These are phyloP conservation scores for Cyanistes caeruleus DNA, from an alignment of 2,113 vertebrate species.

Conservation along the genomic window DNA sequence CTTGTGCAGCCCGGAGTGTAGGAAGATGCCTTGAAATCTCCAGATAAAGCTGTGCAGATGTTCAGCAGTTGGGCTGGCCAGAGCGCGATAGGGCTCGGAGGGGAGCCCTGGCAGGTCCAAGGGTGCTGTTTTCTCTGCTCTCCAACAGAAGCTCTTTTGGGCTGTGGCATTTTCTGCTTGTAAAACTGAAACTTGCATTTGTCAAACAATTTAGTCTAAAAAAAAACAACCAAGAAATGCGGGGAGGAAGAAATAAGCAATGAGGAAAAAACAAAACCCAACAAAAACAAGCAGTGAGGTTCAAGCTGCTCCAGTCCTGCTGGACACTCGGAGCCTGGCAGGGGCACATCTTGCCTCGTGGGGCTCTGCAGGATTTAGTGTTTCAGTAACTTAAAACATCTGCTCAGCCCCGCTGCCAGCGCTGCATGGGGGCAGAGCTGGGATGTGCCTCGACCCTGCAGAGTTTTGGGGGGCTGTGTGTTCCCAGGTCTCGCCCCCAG, in stretches of 20 bases:
- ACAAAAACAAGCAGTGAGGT: not conserved
- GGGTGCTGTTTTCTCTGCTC: not conserved
- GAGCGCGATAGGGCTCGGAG: not conserved
- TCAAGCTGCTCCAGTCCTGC: not conserved
- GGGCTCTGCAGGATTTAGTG: not conserved
- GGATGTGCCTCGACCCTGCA: rapidly evolving
- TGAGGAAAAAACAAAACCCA: not conserved
- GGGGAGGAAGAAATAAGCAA: not conserved
- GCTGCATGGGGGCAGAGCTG: not conserved
- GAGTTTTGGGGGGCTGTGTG: not conserved
- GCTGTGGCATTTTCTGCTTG: not conserved
- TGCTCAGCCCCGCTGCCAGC: rapidly evolving
- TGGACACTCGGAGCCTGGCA: rapidly evolving
- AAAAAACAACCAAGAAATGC: not conserved
- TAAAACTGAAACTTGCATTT: not conserved
- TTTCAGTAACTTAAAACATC: not conserved
- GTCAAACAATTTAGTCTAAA: not conserved
- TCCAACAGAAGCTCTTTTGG: not conserved
- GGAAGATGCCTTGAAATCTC: not conserved
- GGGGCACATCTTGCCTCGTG: not conserved
- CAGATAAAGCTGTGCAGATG: slow-evolving; percentile 15
- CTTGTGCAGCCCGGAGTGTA: not conserved
- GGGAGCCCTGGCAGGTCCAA: not conserved
- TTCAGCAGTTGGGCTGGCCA: not conserved
- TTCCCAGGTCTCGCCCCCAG: not conserved